phyloP scores from a whole-genome alignment of 2,113 vertebrate species.

The Xenopus laevis region DNA sequence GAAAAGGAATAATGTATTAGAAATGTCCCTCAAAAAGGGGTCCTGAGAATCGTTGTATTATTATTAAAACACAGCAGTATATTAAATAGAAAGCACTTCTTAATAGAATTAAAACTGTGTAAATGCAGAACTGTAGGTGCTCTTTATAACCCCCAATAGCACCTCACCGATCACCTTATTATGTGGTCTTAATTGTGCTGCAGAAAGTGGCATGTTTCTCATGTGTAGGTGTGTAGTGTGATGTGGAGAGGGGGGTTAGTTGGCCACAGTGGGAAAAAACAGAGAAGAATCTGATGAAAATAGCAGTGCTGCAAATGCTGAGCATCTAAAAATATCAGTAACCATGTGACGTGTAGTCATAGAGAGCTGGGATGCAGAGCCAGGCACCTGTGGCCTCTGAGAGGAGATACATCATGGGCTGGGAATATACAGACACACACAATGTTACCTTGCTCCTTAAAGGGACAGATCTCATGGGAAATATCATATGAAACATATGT shows the following conservation, averaged over 20 bases:
- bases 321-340: constrained; percentile 23
- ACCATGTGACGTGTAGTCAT: constrained; percentile 6
- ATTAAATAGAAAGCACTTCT: no score
- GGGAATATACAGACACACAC: not conserved
- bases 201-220: not conserved
- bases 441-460: not conserved
- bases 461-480: not conserved
- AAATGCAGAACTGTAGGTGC: no score
- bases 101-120: no score
- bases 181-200: no score
- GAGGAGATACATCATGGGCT: not conserved
- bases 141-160: no score
- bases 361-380: not conserved
- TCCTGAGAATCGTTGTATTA: no score
- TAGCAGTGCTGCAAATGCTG: not conserved
- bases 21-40: no score
- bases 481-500: not conserved
- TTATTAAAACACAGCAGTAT: no score
- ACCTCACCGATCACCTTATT: no score
- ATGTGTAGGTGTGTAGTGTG: not conserved
- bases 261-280: not conserved
- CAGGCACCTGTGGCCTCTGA: constrained; percentile 1
- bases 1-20: no score
- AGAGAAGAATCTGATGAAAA: not conserved
- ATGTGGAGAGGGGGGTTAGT: not conserved